Conservation (phyloP, 2,797 vertebrate species). For the Rhinatrema bivittatum region DNA sequence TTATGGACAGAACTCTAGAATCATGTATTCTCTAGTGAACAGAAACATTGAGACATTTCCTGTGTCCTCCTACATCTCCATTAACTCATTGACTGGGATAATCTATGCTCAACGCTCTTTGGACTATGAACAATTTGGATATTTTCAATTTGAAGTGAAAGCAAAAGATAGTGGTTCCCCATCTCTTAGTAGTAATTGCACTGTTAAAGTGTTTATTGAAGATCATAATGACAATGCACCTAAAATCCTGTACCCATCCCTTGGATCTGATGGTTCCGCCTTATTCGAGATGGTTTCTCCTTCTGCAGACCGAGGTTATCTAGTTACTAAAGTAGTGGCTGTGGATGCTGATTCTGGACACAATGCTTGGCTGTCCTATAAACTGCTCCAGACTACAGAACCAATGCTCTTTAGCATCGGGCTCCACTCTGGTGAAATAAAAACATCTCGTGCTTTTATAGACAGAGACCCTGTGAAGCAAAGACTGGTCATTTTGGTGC, state of each 20-base stretch:
- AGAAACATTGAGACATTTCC: neutral
- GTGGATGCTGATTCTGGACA: constrained; percentile 41
- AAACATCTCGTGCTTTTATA: constrained; percentile 6
- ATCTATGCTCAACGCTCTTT: constrained; percentile 1
- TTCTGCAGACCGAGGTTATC: constrained; percentile 37
- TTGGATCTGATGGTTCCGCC: neutral
- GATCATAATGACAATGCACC: constrained; percentile 13
- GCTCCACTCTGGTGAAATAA: constrained; percentile 19
- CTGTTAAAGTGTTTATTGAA: neutral
- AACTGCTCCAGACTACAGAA: constrained; percentile 18
- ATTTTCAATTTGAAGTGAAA: neutral
- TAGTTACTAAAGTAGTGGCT: constrained; percentile 54
- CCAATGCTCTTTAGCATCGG: constrained; percentile 14
- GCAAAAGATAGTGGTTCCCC: constrained; percentile 6
- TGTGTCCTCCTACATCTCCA: constrained; percentile 1
- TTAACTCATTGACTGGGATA: constrained; percentile 7
- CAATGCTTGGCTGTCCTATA: constrained; percentile 26
- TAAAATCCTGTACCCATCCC: constrained; percentile 5
- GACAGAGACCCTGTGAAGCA: constrained; percentile 10
- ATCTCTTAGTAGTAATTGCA: constrained; percentile 2
- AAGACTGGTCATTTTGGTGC: constrained; percentile 11
- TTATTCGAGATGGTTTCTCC: constrained; percentile 4
- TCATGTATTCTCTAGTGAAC: neutral
- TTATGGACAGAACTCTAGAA: constrained; percentile 1
- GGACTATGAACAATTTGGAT: constrained; percentile 2